Base-by-base conservation (phyloP, 1,140 invertebrate species). In the Colletes latitarsis region DNA sequence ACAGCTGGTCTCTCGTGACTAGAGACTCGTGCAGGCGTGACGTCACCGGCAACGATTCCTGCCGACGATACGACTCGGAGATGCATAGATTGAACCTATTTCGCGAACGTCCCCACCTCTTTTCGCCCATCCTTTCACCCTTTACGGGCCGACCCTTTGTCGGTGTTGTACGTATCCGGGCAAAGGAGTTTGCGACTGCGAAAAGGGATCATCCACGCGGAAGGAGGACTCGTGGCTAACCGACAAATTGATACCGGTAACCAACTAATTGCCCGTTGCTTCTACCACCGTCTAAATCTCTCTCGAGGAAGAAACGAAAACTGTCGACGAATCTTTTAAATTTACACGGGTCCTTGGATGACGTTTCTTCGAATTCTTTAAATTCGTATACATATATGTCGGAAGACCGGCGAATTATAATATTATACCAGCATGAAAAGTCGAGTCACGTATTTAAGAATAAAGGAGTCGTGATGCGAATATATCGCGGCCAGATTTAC, bases 81-180 rank as follows among this genome's bases (percentile, higher is more conserved):
- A 85, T 85, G 82, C 83, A 85, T 84, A 85, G 82, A 85, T 81
- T 84, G 77, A 78, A 62, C 78, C 52, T 69, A 85, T 77, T 84
- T 77, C 52, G 41, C 21, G 17, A 30, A 57, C 55, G 60, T 14
- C 17, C 66, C 49, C 58, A 10, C 57, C 41, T 6, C 15, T 62
- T 15, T 46, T 30, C 15, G 19, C 49, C 12, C 14, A 30, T 14
- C 60, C 60, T 57, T 30, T 21, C n/a, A 10, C 49, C 68, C 46
- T 67, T 30, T 69, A 8, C 12, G 49, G 12, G 8, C 14, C 14
- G 17, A 70, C 72, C 64, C 43, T 81, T 63, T 46, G 30, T 60
- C 55, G 60, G 63, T 76, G 60, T 55, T 52, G 71, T 46, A 74
- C 64, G 64, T 19, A n/a, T 66, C 12, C 6, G 43, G 49, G 21